These are phyloP conservation scores for Hypothenemus hampei DNA, from an alignment of 1,140 invertebrate genomes.

Conservation along the genomic window DNA sequence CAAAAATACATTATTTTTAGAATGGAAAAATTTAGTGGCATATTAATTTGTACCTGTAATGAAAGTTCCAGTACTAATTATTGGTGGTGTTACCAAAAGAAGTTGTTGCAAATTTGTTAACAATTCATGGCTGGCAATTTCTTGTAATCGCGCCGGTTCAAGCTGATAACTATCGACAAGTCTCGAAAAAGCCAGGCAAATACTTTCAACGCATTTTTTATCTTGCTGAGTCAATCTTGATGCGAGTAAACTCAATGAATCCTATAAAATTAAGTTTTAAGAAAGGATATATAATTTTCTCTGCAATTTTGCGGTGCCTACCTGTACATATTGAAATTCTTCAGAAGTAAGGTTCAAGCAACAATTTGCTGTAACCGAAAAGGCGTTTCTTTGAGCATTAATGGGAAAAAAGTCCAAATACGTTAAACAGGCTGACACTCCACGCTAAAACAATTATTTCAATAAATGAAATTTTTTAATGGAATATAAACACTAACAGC, in stretches of 20 bases:
- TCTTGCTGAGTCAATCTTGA: constrained; percentile 87
- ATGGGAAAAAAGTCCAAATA: constrained; percentile 98
- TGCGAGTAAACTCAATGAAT: constrained; percentile 82
- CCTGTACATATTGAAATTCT: constrained; percentile 85
- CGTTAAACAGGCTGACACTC: constrained; percentile 90
- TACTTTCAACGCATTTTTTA: constrained; percentile 96
- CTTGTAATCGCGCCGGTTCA: constrained; percentile 83
- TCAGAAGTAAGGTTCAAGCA: constrained; percentile 90
- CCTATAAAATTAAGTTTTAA: constrained; percentile 39
- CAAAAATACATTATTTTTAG: constrained; percentile 1
- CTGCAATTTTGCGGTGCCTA: not conserved
- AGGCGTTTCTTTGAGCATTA: constrained; percentile 88
- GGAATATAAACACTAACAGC: constrained; percentile 58
- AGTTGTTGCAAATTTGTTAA: constrained; percentile 90
- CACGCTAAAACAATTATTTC: constrained; percentile 60
- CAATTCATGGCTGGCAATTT: constrained; percentile 90
- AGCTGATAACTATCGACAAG: constrained; percentile 95
- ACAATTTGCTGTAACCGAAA: constrained; percentile 94
- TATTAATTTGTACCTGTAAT: constrained; percentile 63
- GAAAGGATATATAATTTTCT: not conserved
- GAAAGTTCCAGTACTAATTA: constrained; percentile 90
- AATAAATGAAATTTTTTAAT: not conserved
- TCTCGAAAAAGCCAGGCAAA: constrained; percentile 92
- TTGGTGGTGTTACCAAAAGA: constrained; percentile 85
- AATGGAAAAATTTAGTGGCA: not conserved